Percentiles rank a stretch among this genome's conserved stretches.
Evolutionary conservation across 1,140 invertebrate species (phyloP).

Genomic region (Musca vetustissima): DNA sequence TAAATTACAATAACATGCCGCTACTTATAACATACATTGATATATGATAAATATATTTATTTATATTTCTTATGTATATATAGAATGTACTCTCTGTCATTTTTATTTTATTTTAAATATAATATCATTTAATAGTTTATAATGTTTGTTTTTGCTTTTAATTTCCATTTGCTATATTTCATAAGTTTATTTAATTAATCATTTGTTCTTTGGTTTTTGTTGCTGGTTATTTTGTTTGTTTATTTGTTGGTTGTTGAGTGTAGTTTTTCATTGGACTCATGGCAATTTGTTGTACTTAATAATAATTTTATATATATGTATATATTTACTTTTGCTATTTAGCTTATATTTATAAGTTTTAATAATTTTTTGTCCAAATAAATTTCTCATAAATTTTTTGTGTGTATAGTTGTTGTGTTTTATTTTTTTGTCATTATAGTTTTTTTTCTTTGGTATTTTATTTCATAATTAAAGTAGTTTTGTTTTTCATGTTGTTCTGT

Average conservation of each 20-base stretch:
- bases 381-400: neutral
- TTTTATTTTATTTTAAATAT: too few species aligned
- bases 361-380: conserved; percentile 5
- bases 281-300: conserved; percentile 17
- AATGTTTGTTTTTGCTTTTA: neutral
- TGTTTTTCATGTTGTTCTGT: too few species aligned
- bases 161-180: neutral
- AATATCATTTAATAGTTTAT: neutral
- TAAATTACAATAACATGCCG: conserved; percentile 21
- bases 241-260: conserved; percentile 3
- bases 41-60: neutral
- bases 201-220: conserved; percentile 1
- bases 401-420: conserved; percentile 5
- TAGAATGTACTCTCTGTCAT: neutral
- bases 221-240: neutral
- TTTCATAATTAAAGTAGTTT: neutral
- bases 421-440: neutral
- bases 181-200: conserved; percentile 6
- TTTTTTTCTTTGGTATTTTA: conserved; percentile 1
- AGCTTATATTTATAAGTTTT: neutral
- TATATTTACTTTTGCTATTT: neutral
- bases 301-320: neutral
- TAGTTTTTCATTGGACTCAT: conserved; percentile 10
- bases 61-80: conserved; percentile 1
- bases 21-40: conserved; percentile 19